A percentile compares a stretch with the other conserved stretches of the same genome.
phyloP scores from a whole-genome alignment of 2,113 vertebrate genomes.

The Scatophagus argus region DNA sequence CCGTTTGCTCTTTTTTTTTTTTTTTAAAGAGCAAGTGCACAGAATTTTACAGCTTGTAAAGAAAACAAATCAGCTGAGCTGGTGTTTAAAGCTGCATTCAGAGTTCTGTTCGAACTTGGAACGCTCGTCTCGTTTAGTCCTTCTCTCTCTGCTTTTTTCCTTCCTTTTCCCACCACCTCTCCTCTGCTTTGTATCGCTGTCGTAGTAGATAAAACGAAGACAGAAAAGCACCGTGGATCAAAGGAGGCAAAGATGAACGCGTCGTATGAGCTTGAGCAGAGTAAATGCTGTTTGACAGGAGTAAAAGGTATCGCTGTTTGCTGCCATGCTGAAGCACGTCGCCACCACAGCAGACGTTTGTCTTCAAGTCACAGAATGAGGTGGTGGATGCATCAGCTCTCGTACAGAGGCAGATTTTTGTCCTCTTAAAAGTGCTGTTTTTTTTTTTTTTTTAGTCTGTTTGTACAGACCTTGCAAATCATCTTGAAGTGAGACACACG shows the following conservation, averaged over 20 bases:
- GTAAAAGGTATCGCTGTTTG: not conserved
- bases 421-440: too few species aligned
- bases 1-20: too few species aligned
- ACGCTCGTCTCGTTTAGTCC: too few species aligned
- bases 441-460: too few species aligned
- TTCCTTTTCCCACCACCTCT: not conserved
- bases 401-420: not conserved
- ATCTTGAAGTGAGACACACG: too few species aligned
- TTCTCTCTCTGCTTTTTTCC: not conserved
- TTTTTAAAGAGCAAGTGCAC: too few species aligned
- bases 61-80: too few species aligned
- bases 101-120: too few species aligned
- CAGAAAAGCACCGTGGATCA: not conserved
- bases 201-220: slow-evolving; percentile 25
- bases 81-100: too few species aligned
- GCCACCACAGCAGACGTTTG: not conserved
- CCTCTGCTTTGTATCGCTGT: slow-evolving; percentile 16
- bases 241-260: not conserved
- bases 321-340: slow-evolving; percentile 11
- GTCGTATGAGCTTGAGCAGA: not conserved
- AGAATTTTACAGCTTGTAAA: too few species aligned
- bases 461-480: too few species aligned
- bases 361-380: not conserved
- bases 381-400: slow-evolving; percentile 33
- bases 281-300: slow-evolving; percentile 22